Evolutionary conservation across 92 coral and sea anemone species (phyloP), one percentile per base, ranked within the genome.

Genomic region (Epizoanthus rinbou): DNA sequence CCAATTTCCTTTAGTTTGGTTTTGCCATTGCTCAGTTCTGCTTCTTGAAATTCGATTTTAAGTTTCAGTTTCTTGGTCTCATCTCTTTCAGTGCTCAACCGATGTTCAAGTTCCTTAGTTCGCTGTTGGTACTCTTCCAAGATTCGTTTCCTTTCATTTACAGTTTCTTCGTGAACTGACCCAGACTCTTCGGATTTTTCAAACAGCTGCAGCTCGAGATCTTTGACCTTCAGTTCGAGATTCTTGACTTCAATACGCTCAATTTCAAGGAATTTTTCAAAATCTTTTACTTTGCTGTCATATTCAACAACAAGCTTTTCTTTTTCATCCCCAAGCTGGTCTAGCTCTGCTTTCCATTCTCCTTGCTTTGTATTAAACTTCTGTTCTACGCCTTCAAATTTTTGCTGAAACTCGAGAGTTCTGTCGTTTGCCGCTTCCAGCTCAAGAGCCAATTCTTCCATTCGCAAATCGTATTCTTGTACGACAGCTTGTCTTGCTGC

Each of bases 401-500:
- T 80, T 66, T 85, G 83, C 66, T 85, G 89, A 24, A 81, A 59
- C n/a, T 57, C 69, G 19, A 22, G 66, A 4, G 89, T 85, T 54
- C 90, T 86, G 21, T 89, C 90, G 33, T 83, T 70, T 6, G 94
- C 92, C 21, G 90, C 88, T 25, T 93, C 97, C 33, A 93, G 87
- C 43, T 91, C 92, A 18, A 65, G 80, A n/a, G 90, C 94, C 52
- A 93, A 83, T 17, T 79, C 85, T 68, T 93, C 97, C 45, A 93
- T 91, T 76, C 92, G 89, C 54, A 86, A 87, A 78, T 91, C 97
- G 82, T 93, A 93, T 90, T 91, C 88, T 59, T 89, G 90, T 18
- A 93, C 92, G 22, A 93, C 97, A 33, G 91, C 91, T 85, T 91
- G 93, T 64, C 90, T 89, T 13, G 94, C 97, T 33, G 90, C 82